Base-by-base conservation (phyloP, 2,797 vertebrate species). In the Argya squamiceps region DNA sequence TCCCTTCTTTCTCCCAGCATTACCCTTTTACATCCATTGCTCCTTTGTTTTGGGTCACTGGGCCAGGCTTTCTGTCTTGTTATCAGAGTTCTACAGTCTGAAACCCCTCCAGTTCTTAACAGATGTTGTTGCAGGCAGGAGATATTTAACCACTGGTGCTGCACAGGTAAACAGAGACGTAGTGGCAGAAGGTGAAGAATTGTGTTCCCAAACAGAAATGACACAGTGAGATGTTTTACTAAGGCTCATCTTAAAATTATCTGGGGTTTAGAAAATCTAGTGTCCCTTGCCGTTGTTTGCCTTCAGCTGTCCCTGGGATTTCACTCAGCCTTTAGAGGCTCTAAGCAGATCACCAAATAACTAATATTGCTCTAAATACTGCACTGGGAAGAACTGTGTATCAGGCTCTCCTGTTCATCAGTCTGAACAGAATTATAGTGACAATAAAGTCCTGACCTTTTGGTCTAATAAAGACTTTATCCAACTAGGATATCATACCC, bases 201-300 rank as follows among this genome's bases (percentile, higher is more conserved):
- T 94, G 88, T 86, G 65, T 95, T 98, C 97, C 95, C 96, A 95
- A 92, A 97, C 44, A 96, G 92, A 94, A 97, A 93, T 89, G 96
- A 96, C 50, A 60, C n/a, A 30, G 34, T 9, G 50, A 87, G 79
- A 68, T 47, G 82, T 91, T 94, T 81, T 81, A 69, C 63, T 97
- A 92, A 98, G 97, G 96, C 84, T 97, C 97, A 97, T 98, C 95
- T 96, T 89, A 92, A 84, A 96, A 97, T 98, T 96, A 95, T 96
- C 98, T 98, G 92, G 97, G 97, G 98, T 98, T 98, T 98, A 98
- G 97, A 75, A 91, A 96, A 98, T 96, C 97, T 96, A 95, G 90
- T 95, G 84, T 96, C 97, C 95, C 16, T 73, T 49, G 79, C 63
- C 47, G 27, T 37, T 58, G 97, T 98, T 97, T 97, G 93, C 94